Evolutionary conservation across 1,140 invertebrate genomes (phyloP).

Genomic region (Neodiprion lecontei): DNA sequence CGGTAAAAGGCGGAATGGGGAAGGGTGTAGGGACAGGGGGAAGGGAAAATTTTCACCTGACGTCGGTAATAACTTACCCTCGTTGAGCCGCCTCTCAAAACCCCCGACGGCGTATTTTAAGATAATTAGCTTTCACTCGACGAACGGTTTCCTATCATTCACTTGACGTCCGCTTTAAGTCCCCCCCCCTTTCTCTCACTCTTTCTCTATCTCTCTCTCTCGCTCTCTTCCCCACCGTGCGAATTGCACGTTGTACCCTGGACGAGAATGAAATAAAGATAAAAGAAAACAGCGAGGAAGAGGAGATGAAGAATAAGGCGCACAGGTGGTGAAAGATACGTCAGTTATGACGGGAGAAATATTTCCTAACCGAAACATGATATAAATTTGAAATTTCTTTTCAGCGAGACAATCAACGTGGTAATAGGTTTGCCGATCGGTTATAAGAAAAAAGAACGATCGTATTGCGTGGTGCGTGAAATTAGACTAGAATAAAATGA

Average conservation of each 20-base stretch:
- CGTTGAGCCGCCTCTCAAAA: background rate
- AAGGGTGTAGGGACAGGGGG: too few relatives aligned
- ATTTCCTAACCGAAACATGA: background rate
- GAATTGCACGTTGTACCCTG: too few relatives aligned
- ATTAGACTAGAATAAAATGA: too few relatives aligned
- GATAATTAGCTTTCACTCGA: constrained; percentile 14
- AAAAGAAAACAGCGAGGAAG: background rate
- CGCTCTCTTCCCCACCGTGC: background rate
- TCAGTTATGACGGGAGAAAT: background rate
- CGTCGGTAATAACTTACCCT: constrained; percentile 13
- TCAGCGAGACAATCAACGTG: too few relatives aligned
- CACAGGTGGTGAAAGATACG: background rate
- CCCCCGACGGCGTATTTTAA: constrained; percentile 8
- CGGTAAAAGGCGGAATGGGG: too few relatives aligned
- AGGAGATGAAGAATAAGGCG: background rate
- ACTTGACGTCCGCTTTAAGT: background rate
- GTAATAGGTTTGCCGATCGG: too few relatives aligned
- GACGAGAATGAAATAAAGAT: too few relatives aligned
- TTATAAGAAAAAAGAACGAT: too few relatives aligned
- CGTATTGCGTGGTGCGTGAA: too few relatives aligned
- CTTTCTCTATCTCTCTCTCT: background rate
- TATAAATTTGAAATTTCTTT: too few relatives aligned
- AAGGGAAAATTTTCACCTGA: constrained; percentile 3
- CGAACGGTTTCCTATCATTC: constrained; percentile 7
- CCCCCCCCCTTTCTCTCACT: background rate